These are phyloP conservation scores for Balanococcus diminutus DNA, from an alignment of 2,888 invertebrate species.

Conservation along the genomic window DNA sequence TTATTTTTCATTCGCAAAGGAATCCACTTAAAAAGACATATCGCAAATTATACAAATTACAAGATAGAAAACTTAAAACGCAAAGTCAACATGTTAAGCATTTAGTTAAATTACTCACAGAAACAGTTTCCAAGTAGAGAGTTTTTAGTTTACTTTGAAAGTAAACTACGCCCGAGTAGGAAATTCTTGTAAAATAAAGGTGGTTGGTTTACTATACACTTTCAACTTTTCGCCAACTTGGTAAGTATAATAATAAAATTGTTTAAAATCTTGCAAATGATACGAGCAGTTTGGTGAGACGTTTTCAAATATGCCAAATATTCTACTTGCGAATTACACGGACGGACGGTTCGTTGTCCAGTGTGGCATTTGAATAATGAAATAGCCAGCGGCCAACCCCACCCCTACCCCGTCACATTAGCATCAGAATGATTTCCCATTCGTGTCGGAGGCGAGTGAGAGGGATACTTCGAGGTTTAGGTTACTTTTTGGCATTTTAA, in stretches of 20 bases:
- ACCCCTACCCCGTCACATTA: not conserved
- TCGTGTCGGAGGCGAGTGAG: too few species aligned
- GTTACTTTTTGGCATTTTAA: constrained; percentile 21
- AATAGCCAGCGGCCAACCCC: not conserved
- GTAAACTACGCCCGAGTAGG: not conserved
- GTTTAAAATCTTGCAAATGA: constrained; percentile 12
- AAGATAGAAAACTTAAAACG: not conserved
- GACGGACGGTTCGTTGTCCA: not conserved
- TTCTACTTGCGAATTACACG: not conserved
- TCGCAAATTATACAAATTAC: constrained; percentile 13
- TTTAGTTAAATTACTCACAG: constrained; percentile 28
- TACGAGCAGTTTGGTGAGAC: not conserved
- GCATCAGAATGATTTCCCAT: too few species aligned
- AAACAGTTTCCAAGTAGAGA: not conserved
- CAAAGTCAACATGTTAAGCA: constrained; percentile 32
- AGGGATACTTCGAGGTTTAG: not conserved
- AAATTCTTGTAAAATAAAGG: constrained; percentile 22
- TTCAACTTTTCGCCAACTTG: constrained; percentile 13
- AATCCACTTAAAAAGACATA: constrained; percentile 25
- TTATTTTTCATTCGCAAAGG: constrained; percentile 3
- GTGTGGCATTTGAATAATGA: not conserved
- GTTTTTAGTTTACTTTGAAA: constrained; percentile 19
- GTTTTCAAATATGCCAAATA: constrained; percentile 9
- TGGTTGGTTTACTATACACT: not conserved
- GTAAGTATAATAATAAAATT: not conserved